Conservation (phyloP, 2,888 invertebrate genomes). For the Drosophila sordidula region DNA sequence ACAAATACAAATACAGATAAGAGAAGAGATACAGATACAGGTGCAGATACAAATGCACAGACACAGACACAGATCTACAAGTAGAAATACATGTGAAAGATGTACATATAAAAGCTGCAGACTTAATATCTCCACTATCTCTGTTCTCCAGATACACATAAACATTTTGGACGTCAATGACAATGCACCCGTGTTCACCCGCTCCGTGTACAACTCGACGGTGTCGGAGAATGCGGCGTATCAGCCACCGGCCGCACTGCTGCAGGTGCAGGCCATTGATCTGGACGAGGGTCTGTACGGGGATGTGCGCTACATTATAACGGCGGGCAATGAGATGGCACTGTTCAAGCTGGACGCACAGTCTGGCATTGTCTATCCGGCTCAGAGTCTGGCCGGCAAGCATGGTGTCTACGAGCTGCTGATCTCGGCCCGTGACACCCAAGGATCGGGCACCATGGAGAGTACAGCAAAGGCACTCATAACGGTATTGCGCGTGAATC, state of each 20-base stretch:
- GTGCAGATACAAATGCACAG: neutral
- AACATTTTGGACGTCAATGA: conserved; percentile 95
- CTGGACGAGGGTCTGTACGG: conserved; percentile 92
- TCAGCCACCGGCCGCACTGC: conserved; percentile 92
- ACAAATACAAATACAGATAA: neutral
- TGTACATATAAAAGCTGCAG: neutral
- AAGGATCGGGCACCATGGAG: conserved; percentile 88
- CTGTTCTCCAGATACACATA: conserved; percentile 87
- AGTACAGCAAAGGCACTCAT: conserved; percentile 91
- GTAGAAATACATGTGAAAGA: neutral
- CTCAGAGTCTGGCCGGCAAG: conserved; percentile 89
- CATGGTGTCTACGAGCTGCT: conserved; percentile 87
- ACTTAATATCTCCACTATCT: neutral
- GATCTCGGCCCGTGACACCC: conserved; percentile 92
- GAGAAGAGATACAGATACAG: neutral
- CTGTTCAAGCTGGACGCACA: conserved; percentile 90
- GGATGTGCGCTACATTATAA: conserved; percentile 90
- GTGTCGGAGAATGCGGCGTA: conserved; percentile 93
- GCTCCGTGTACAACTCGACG: conserved; percentile 90
- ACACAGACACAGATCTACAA: neutral
- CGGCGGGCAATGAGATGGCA: conserved; percentile 89
- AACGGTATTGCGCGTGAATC: conserved; percentile 91
- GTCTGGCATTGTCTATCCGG: conserved; percentile 93
- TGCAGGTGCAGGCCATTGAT: conserved; percentile 93
- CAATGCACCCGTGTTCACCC: conserved; percentile 92